Base-by-base conservation (phyloP, 2,888 invertebrate species). In the Drosophila putrida region DNA sequence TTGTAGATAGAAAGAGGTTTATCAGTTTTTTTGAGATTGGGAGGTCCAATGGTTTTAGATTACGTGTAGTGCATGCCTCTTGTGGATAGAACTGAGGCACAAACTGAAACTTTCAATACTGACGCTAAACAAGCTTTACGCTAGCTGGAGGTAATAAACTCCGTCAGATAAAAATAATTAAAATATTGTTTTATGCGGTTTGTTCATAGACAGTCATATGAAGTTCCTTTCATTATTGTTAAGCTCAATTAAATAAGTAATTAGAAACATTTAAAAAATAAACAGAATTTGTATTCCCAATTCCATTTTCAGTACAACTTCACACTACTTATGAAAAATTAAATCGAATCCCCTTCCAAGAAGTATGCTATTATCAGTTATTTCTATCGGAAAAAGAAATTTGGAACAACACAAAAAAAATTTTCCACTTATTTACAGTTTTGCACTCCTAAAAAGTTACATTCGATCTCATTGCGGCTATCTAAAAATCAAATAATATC, bases 31-130 rank as follows among this genome's bases (percentile, higher is more conserved):
- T 27, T 31, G 51, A 10, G 31, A 51, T 36, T 36, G 35, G 27
- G 35, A 46, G 57, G 13, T 57, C 8, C 39, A 36, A 31, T 35
- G 41, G 47, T 25, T 39, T 74, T 15, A 61, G 50, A 49, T 72
- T 53, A 58, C 75, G 15, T 57, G 44, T 41, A 54, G 49, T 54
- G 65, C 20, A 50, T 31, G 54, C 15, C 62, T 57, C 73, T 67
- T 67, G 57, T 58, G n/a, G n/a, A n/a, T n/a, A n/a, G n/a, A n/a
- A n/a, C n/a, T n/a, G n/a, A n/a, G n/a, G n/a, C n/a, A n/a, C n/a
- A n/a, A n/a, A n/a, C n/a, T n/a, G n/a, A 69, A 69, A 28, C 10
- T 20, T 11, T 51, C 15, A 49, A 44, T 54, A 2, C 20, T n/a
- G 28, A 3, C 36, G 46, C 33, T 41, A 28, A 38, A 15, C 15